Conservation (phyloP, 1,140 invertebrate species). For the Cydia fagiglandana region DNA sequence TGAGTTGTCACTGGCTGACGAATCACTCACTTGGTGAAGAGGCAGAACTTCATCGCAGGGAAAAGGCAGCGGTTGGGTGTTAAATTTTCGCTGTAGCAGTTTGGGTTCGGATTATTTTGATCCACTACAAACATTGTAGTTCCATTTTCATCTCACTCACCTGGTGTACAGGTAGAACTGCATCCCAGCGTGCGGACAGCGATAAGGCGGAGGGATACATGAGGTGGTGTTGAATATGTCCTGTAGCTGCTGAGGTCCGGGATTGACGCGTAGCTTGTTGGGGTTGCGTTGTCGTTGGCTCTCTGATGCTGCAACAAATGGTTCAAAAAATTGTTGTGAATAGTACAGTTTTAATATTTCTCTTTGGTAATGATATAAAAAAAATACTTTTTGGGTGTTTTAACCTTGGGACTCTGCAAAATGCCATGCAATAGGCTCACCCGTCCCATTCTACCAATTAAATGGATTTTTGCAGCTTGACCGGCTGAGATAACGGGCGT, state of each 20-base stretch:
- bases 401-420: no score
- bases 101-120: constrained; percentile 56
- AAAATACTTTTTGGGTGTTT: no score
- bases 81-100: constrained; percentile 84
- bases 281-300: constrained; percentile 51
- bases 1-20: neutral
- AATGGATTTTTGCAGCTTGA: no score
- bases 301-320: constrained; percentile 53
- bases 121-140: neutral
- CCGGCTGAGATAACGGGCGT: no score
- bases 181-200: constrained; percentile 89
- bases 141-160: constrained; percentile 67
- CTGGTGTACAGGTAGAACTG: constrained; percentile 91
- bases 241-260: constrained; percentile 77
- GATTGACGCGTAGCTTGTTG: constrained; percentile 13
- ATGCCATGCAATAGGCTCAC: no score
- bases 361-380: no score
- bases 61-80: constrained; percentile 90
- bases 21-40: no score
- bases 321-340: no score
- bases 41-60: constrained; percentile 56
- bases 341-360: no score
- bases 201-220: constrained; percentile 88
- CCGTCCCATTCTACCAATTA: no score
- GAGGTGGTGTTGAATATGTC: constrained; percentile 89